Base-by-base conservation (phyloP, 2,888 invertebrate genomes). In the Apotomis capreana region DNA sequence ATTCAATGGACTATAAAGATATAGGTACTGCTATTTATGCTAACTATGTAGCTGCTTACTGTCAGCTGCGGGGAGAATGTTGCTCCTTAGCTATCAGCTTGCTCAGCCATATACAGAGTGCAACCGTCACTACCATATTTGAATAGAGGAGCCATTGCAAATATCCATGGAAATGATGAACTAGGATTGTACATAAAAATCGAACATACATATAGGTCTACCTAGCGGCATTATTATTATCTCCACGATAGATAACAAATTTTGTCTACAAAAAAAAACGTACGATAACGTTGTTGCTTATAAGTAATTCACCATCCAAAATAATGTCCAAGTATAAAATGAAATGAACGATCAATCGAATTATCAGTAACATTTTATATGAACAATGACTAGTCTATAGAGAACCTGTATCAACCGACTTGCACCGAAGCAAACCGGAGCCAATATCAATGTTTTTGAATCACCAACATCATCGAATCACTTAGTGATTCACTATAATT, bases 401-500 rank as follows among this genome's bases (percentile, higher is more conserved):
- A 9, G 49, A 44, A 52, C 55, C 26, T 46, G 55, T 46, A 57
- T 15, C 46, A 65, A 61, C 70, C 49, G 52, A 15, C 60, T 55
- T 12, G 65, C 49, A 46, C 70, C 61, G 62, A 46, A 15, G 49
- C 62, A 51, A 71, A 71, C 71, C 44, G 52, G 52, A 51, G 10
- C 13, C 68, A 68, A 62, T 71, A 71, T 68, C 62, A 62, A 68
- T 71, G 68, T 68, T 71, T 70, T 71, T 68, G 71, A 71, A 71
- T 71, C 71, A 68, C 57, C 71, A 62, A 62, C 68, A 62, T 67
- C 62, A 68, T 67, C 65, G 70, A 70, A 70, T 70, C 70, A 70
- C n/a, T 67, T 65, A 65, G 65, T 70, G 70, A 70, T 70, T 70
- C 70, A 70, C 61, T 62, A 70, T 70, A 61, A 70, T 70, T 67